These are phyloP conservation scores for Pachyseris speciosa DNA, from an alignment of 64 coral and sea anemone genomes.

Conservation along the genomic window DNA sequence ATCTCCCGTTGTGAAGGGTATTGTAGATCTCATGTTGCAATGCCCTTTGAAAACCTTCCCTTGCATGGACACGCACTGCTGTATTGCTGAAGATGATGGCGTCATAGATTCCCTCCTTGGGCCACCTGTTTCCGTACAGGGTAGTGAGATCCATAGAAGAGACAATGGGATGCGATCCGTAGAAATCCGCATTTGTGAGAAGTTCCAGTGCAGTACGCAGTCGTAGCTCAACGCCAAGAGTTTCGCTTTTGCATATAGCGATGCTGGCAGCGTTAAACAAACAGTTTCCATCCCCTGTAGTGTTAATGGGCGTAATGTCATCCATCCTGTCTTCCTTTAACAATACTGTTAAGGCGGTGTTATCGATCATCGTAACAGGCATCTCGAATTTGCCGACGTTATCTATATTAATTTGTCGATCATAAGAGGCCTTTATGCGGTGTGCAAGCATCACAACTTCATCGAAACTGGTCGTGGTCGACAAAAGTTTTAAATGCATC, in stretches of 20 bases:
- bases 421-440: not conserved
- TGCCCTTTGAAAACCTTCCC: not conserved
- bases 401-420: not conserved
- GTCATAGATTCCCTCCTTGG: constrained; percentile 27
- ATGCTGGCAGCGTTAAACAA: constrained; percentile 46
- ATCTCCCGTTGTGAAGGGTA: not conserved
- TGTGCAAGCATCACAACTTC: not conserved
- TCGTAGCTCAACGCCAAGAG: not conserved
- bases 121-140: not conserved
- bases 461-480: not conserved
- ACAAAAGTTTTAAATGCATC: not conserved
- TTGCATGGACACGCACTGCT: not conserved
- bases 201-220: constrained; percentile 42
- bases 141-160: not conserved
- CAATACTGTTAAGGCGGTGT: not conserved
- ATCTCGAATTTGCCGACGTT: not conserved
- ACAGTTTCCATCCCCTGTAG: constrained; percentile 57
- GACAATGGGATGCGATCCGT: not conserved
- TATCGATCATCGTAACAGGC: not conserved
- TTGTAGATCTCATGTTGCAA: constrained; percentile 8
- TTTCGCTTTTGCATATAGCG: not conserved
- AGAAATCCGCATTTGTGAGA: constrained; percentile 4
- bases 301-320: constrained; percentile 33
- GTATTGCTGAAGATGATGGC: constrained; percentile 30
- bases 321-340: not conserved